Evolutionary conservation across 2,113 vertebrate species (phyloP), one percentile per base, ranked within the genome.

Genomic region (Acinonyx jubatus): DNA sequence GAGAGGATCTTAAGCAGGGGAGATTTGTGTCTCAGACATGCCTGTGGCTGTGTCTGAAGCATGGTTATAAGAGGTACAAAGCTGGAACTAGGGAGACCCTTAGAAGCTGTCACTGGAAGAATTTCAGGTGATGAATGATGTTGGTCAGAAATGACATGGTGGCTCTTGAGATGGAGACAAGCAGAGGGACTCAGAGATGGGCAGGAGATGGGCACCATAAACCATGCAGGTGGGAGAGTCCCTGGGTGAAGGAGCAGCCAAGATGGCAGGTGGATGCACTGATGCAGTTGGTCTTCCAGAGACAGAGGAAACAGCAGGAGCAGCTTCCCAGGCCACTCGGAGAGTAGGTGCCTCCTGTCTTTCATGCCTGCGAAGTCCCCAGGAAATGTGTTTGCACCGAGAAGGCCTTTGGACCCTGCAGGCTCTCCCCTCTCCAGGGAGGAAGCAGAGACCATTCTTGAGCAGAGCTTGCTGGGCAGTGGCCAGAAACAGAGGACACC

Each of bases 161-260:
- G 45, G 7, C 84, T 83, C 41, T 45, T 38, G 65, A 65, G 33
- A 4, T 16, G 48, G 50, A 57, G 61, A 23, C 19, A 4, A 18
- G 36, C 0, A 1, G 33, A 1, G 38, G 57, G 65, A 48, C 31
- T 95, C 45, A 0, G 68, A 41, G 33, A 36, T 9, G 38, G 21
- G n/a, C 41, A 1, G 68, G 61, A 10, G 38, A 4, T 7, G 5
- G 27, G 27, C 0, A 1, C 69, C 13, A 0, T 4, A 50, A 8
- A 38, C 33, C 4, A 0, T 11, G 29, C 0, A 9, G 7, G 3
- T 45, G 45, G 31, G 71, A 65, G 57, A 10, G 69, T 1, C 5
- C 3, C 12, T 14, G 18, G 11, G 7, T 0, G 1, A 29, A 9
- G 36, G 48, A 1, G 21, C 1, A 7, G 25, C 55, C 14, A 0